Conservation (phyloP, 35 echinoderm and acorn worm genomes). For the Anneissia japonica region DNA sequence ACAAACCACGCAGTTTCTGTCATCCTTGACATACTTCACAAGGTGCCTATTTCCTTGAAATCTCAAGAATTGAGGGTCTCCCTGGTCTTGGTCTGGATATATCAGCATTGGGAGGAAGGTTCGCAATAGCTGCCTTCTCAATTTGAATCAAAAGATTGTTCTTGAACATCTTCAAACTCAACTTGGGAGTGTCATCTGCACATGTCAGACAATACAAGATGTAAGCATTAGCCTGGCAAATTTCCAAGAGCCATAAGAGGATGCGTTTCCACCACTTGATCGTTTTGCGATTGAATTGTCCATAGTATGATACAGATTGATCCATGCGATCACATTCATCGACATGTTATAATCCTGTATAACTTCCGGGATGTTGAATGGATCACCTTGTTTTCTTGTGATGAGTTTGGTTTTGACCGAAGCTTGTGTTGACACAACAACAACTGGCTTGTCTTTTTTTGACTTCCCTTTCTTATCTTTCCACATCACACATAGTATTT, state of each 20-base stretch:
- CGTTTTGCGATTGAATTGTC: constrained; percentile 17
- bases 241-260: constrained; percentile 23
- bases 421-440: constrained; percentile 32
- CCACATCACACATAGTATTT: neutral
- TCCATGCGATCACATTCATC: constrained; percentile 28
- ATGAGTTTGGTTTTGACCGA: neutral
- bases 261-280: neutral
- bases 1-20: constrained; percentile 31
- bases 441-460: neutral
- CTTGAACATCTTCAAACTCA: constrained; percentile 14
- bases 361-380: constrained; percentile 6
- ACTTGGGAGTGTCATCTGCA: neutral
- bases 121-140: neutral
- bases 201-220: constrained; percentile 7
- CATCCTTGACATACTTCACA: neutral
- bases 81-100: neutral
- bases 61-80: neutral
- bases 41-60: constrained; percentile 25
- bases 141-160: constrained; percentile 4
- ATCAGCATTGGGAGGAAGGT: neutral
- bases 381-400: neutral
- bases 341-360: constrained; percentile 10
- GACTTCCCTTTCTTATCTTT: constrained; percentile 6
- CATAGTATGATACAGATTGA: constrained; percentile 30
- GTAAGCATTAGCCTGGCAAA: neutral